phyloP scores from a whole-genome alignment of 2,113 vertebrate genomes.

The Vidua chalybeata region DNA sequence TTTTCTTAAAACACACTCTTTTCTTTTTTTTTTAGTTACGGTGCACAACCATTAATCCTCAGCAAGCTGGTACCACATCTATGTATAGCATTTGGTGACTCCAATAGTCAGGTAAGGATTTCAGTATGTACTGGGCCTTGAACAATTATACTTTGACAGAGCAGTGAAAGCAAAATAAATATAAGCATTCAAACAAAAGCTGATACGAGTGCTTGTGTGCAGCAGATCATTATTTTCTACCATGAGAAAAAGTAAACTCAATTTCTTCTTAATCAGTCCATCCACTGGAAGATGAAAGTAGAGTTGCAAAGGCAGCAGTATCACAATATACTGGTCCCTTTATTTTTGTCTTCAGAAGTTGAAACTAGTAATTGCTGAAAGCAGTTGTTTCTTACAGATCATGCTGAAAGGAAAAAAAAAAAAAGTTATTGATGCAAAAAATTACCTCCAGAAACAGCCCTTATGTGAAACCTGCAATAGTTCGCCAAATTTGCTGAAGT shows the following conservation, averaged over 20 bases:
- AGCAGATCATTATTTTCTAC: neutral
- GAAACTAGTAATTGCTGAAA: neutral
- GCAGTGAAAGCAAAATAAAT: neutral
- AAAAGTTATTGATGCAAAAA: neutral
- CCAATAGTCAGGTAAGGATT: conserved; percentile 88
- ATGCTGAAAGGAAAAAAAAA: neutral
- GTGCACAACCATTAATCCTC: conserved; percentile 84
- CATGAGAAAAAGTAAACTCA: neutral
- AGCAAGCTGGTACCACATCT: conserved; percentile 93
- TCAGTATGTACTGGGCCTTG: neutral
- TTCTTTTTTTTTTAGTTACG: conserved; percentile 73
- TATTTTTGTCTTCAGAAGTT: neutral
- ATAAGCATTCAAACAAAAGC: neutral
- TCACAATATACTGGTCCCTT: accelerated
- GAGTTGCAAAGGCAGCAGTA: neutral
- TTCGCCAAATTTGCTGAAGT: neutral
- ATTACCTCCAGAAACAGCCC: neutral
- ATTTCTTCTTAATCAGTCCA: neutral
- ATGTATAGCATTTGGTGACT: conserved; percentile 88
- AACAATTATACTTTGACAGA: neutral
- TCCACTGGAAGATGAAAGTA: neutral
- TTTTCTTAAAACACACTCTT: neutral
- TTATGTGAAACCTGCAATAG: neutral
- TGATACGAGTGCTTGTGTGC: neutral
- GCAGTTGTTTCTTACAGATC: neutral